Percentiles rank a stretch among this genome's conserved stretches.
These are phyloP conservation scores for Brachyalestes nurse DNA, from an alignment of 2,797 vertebrate species.

Conservation along the genomic window DNA sequence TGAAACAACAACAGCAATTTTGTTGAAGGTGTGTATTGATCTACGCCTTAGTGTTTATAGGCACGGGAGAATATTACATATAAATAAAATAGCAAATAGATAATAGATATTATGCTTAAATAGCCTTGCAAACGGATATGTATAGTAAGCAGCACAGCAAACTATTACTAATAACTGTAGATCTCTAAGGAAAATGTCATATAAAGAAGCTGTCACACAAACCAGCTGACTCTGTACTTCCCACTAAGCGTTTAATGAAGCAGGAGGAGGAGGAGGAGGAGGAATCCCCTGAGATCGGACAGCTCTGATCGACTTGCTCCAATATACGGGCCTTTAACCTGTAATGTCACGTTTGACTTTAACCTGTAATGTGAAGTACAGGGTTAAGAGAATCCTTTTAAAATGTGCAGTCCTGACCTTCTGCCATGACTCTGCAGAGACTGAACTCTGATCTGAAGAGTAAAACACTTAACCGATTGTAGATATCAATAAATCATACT, in stretches of 20 bases:
- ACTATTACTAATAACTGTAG: neutral
- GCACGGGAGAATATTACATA: too few species aligned
- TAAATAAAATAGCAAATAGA: neutral
- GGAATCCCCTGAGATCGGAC: neutral
- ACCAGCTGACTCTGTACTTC: neutral
- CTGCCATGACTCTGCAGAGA: neutral
- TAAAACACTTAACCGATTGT: too few species aligned
- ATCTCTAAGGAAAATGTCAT: neutral
- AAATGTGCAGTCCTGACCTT: neutral
- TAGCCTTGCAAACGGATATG: too few species aligned
- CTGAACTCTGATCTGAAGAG: neutral
- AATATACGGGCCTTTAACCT: neutral
- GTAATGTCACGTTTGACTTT: neutral
- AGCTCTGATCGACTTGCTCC: neutral
- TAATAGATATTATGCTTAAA: neutral
- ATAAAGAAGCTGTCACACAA: neutral
- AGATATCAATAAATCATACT: too few species aligned
- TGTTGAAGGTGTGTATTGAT: too few species aligned
- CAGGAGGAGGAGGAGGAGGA: neutral
- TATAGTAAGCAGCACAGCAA: neutral
- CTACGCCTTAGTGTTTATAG: too few species aligned
- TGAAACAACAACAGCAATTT: too few species aligned
- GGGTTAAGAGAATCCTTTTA: neutral
- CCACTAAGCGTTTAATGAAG: conserved; percentile 4
- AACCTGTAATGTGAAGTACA: too few species aligned